phyloP scores from a whole-genome alignment of 2,113 vertebrate species.

The Promerops cafer region DNA sequence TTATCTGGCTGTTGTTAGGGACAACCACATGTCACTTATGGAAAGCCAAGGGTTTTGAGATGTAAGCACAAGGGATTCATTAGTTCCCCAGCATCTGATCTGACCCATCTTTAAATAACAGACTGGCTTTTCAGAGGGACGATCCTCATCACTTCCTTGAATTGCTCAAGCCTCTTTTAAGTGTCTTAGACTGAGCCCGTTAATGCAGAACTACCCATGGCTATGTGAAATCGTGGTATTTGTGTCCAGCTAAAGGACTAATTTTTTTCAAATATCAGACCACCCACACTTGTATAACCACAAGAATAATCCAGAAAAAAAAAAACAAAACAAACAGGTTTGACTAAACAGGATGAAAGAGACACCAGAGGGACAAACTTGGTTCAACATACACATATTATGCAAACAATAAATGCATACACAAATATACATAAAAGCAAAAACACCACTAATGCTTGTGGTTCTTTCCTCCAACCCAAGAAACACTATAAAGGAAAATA shows the following conservation, averaged over 20 bases:
- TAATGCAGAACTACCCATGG: background rate
- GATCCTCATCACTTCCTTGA: background rate
- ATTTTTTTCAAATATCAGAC: background rate
- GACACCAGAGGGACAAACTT: background rate
- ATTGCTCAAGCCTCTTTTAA: background rate
- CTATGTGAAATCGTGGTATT: background rate
- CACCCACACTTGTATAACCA: background rate
- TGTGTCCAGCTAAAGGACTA: background rate
- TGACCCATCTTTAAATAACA: background rate
- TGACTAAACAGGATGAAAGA: background rate
- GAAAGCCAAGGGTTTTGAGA: background rate
- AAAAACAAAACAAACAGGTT: fast-evolving
- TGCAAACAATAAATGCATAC: background rate
- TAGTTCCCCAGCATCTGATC: background rate
- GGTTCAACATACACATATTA: background rate
- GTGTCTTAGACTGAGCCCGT: background rate
- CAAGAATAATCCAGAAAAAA: background rate
- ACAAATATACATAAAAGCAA: background rate
- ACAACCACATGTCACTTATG: background rate
- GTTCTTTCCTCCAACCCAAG: background rate
- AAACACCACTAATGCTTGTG: background rate
- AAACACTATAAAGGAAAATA: background rate
- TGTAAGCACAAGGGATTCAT: background rate
- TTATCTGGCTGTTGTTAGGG: background rate
- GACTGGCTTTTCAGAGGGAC: background rate